Base-by-base conservation (phyloP, 2,113 vertebrate species). In the Indicator maculatus region DNA sequence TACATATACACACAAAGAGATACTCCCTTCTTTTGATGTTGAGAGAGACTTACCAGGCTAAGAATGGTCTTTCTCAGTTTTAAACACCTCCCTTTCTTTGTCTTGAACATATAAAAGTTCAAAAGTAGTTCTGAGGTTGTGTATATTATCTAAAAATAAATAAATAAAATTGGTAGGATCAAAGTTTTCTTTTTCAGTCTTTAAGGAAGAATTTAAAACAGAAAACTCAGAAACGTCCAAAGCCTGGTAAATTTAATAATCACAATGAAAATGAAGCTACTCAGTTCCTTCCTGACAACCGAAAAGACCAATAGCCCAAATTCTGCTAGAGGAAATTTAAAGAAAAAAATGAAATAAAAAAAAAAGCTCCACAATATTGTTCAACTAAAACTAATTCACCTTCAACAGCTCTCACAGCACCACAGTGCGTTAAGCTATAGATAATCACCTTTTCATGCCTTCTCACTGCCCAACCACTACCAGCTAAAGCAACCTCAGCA, bases 51-150 rank as follows among this genome's bases (percentile, higher is more conserved):
- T 66, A 41, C 2, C 5, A 77, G 14, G 17, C 6, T 33, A 86
- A 71, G 53, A 83, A 75, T 10, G 3, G 7, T 13, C 2, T 41
- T 27, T 58, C 39, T 36, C 67, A n/a, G 7, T 24, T 45, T 67
- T 31, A 70, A 58, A 53, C 3, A 55, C 26, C 24, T 4, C 1
- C 2, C 2, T 8, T 3, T 2, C 0, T n/a, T 53, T 26, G 6
- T 30, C 45, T 33, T 64, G 6, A 64, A 39, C 8, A 64, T 16
- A 36, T 8, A 4, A 6, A 45, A 55, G 23, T 59, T 65, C 24
- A 6, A 6, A 65, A 58, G 10, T 36, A 47, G 27, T 87, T 74
- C 59, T 30, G 91, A 81, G 1, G 6, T 15, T 77, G 19, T 52
- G 50, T 23, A 47, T 47, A 52, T 23, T 52, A 52, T 52, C 23